Base-by-base conservation (phyloP, 2,113 vertebrate species). In the Crotalus horridus region DNA sequence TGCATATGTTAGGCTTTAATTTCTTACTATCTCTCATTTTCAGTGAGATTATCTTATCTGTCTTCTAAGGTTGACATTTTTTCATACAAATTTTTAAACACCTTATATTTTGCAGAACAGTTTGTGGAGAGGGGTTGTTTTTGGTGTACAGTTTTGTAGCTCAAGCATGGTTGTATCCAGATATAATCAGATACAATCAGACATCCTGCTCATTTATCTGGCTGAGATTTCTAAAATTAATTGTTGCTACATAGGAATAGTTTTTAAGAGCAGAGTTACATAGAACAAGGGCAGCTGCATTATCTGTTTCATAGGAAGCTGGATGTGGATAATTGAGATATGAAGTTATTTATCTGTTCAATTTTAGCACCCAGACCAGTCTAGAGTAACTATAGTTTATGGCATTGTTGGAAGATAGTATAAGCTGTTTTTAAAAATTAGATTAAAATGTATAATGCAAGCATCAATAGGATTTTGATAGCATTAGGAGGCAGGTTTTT, bases 101-200 rank as follows among this genome's bases (percentile, higher is more conserved):
- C 89, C 93, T 33, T 17, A 81, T 81, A 24, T 88, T 93, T 89
- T 88, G 91, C 23, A 91, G 85, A 94, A 93, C 43, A 88, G 92
- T 43, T 91, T 95, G 13, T 69, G 29, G 29, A 69, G 64, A 13
- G 12, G 1, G 61, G 29, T 81, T 81, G 6, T 39, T 81, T 39
- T 39, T 39, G 6, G 23, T 85, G 23, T 24, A 48, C 21, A 85
- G 33, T 12, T 54, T 17, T 48, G 15, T 26, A 53, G 26, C 21
- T 91, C 54, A 81, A 55, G n/a, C 56, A 87, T 94, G 90, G 94
- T 95, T 95, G 87, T 90, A 95, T 94, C 96, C 94, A 54, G 21
- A 46, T 64, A 64, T 64, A 24, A 59, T 59, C 58, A 59, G 58
- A 59, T 59, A 59, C 24, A 64, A n/a, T 64, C 11, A n/a, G 64